Evolutionary conservation across 1,140 invertebrate species (phyloP), one percentile per base, ranked within the genome.

Genomic region (Apolygus lucorum): DNA sequence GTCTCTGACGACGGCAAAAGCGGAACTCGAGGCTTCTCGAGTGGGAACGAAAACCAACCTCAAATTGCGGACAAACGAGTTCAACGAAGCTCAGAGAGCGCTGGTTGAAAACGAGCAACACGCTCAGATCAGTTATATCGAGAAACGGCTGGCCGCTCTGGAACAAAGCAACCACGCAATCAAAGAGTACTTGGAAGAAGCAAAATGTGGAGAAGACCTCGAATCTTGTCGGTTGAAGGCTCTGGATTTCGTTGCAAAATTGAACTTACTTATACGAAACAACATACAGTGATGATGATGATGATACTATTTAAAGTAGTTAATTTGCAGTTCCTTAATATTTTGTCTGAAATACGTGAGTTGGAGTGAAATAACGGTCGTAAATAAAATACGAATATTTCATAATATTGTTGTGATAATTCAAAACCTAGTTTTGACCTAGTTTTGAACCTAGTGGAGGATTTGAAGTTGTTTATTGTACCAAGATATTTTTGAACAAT

Each of bases 81-180:
- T 34, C 64, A 52, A 68, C 21, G 67, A 59, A 54, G 34, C 42
- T 14, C 80, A 88, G 82, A 79, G 79, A 72, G 81, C 82, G 73
- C 77, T 89, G 14, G 82, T 86, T 72, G 86, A 86, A 24, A 88
- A 89, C 78, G 87, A 89, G 76, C 87, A 86, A 70, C 85, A 84
- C 72, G 79, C 82, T 29, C 84, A 87, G 78, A 77, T 89, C 17
- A 82, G 81, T 52, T 83, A 81, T 69, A 76, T 88, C 74, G 87
- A 89, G 76, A 84, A 84, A 70, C 85, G 88, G 78, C 81, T 87
- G 77, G 81, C 83, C n/a, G 81, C 84, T 49, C 78, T 87, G 42
- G 87, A 88, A 76, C 83, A 84, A 72, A 84, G 83, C 71, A 89
- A 88, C 76, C 84, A 82, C 72, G 79, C 82, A 25, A 79, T 87